Evolutionary conservation across 2,888 invertebrate species (phyloP), one percentile per base, ranked within the genome.

Genomic region (Ichneumoninae sp.): DNA sequence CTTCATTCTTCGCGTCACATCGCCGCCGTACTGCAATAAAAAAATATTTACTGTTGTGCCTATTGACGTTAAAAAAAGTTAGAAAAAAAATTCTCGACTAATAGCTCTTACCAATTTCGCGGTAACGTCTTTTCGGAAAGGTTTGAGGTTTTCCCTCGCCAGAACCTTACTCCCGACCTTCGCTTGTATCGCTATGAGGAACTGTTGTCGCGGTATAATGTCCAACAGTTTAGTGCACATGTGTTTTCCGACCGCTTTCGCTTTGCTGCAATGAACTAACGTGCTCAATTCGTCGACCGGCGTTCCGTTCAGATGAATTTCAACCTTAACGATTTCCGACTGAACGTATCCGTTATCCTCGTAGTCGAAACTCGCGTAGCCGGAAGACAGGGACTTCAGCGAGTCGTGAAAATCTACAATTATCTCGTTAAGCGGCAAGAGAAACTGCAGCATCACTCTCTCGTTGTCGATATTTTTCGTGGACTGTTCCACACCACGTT

Each of bases 301-400:
- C 1, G 94, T 94, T 0, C 97, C 97, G 93, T 99, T 99, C 40
- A 99, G 62, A 40, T 40, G 33, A 66, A 78, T 83, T 91, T 94
- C 94, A 93, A 98, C 97, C 93, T 97, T 97, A 0, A 97, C 96
- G 89, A 99, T 94, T 82, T 96, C 94, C 84, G 98, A 96, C 85
- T 93, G 92, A 91, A 97, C 96, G 93, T 97, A 99, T 1, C 98
- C 99, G 90, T 96, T 94, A 91, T 98, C 97, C 93, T 98, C 98
- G 91, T 98, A 98, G 93, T 98, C 98, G 92, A 98, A 98, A 92
- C 98, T 98, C 0, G 98, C 99, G 94, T 98, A 99, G 44, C 99
- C 99, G 0, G 98, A 98, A 3, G 97, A 97, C 22, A 98, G 90
- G 16, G 97, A 96, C 94, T 99, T 99, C 1, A 99, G 94, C 3